Evolutionary conservation across 2,113 vertebrate species (phyloP).

Genomic region (Corvus moneduloides): DNA sequence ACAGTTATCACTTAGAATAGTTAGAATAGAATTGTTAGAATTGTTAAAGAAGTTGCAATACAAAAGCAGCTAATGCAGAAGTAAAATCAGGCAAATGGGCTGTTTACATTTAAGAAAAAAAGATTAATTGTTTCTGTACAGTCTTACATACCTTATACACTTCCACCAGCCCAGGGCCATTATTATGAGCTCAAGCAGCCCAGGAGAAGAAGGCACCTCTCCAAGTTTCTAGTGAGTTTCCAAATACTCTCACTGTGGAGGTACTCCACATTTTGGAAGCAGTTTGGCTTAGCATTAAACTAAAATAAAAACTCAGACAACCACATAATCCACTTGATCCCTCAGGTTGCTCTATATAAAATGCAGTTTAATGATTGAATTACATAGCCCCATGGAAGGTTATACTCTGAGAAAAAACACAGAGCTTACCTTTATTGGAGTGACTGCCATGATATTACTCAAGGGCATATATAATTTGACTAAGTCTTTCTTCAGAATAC

Average conservation of each 20-base stretch:
- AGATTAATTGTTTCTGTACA: not conserved
- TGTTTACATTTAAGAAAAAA: not conserved
- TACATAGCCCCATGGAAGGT: not conserved
- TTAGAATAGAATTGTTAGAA: not conserved
- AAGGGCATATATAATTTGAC: not conserved
- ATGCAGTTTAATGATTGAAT: not conserved
- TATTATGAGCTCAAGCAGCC: not conserved
- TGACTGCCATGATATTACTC: not conserved
- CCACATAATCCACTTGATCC: not conserved
- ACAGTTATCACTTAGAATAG: not conserved
- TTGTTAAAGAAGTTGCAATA: not conserved
- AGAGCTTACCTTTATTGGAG: not conserved
- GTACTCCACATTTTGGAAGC: not conserved
- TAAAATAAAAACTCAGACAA: not conserved
- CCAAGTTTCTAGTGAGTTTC: not conserved
- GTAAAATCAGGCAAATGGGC: not conserved
- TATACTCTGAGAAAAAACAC: not conserved
- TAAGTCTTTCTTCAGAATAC: not conserved
- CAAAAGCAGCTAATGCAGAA: not conserved
- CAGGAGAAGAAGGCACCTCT: not conserved
- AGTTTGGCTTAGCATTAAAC: not conserved
- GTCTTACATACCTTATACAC: not conserved
- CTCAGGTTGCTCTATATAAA: not conserved
- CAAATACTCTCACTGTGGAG: not conserved
- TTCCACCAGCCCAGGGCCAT: not conserved